A percentile compares a stretch with the other conserved stretches of the same genome.
Conservation (phyloP, 2,888 invertebrate genomes). For the Leucozona laternaria region DNA sequence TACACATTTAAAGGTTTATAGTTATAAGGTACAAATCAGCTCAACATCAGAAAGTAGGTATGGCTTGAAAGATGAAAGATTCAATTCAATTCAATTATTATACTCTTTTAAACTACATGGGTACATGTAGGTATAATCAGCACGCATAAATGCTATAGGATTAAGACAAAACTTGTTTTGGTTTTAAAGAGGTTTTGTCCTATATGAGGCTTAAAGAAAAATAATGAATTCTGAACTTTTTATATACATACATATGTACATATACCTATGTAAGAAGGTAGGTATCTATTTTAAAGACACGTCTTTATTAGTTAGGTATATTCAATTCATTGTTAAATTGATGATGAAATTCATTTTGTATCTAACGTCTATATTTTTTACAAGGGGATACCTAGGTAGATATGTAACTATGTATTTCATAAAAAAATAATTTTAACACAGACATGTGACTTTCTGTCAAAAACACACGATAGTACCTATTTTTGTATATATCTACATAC, state of each 20-base stretch:
- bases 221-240: not conserved
- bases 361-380: not conserved
- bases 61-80: conserved; percentile 58
- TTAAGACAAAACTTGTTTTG: conserved; percentile 28
- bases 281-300: not conserved
- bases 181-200: not conserved
- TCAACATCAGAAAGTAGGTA: conserved; percentile 37
- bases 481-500: too few species aligned
- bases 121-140: conserved; percentile 12
- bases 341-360: conserved; percentile 16
- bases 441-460: too few species aligned
- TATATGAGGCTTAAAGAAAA: not conserved
- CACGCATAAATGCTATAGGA: not conserved
- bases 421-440: too few species aligned
- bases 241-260: not conserved
- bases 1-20: not conserved
- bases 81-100: conserved; percentile 56
- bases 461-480: too few species aligned
- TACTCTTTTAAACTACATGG: not conserved
- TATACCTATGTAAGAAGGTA: too few species aligned
- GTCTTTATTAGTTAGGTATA: not conserved
- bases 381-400: too few species aligned
- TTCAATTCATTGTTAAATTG: not conserved
- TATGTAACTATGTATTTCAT: too few species aligned
- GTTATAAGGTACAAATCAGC: not conserved